Percentiles rank a stretch among this genome's conserved stretches.
These are phyloP conservation scores for Buteo buteo DNA, from an alignment of 2,113 vertebrate genomes.

Conservation along the genomic window DNA sequence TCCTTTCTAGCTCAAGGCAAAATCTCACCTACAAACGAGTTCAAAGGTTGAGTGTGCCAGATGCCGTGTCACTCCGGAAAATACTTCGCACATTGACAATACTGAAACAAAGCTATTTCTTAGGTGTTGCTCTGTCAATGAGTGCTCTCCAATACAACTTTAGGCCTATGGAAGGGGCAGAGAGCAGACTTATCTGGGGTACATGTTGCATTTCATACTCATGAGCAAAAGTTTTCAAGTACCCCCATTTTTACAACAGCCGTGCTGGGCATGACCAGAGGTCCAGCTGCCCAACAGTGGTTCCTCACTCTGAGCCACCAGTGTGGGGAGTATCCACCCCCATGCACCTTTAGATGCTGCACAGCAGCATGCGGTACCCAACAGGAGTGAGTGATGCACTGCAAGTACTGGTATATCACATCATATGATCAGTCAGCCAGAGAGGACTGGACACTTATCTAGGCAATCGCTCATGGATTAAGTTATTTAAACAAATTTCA, in stretches of 20 bases:
- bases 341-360: not conserved
- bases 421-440: not conserved
- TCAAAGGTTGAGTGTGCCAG: not conserved
- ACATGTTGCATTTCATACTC: not conserved
- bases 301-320: not conserved
- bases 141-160: not conserved
- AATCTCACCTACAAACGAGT: not conserved
- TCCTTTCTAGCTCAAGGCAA: not conserved
- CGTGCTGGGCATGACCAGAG: not conserved
- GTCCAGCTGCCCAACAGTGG: not conserved
- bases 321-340: not conserved
- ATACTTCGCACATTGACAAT: accelerated
- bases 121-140: not conserved
- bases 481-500: not conserved
- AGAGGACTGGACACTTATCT: not conserved
- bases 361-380: not conserved
- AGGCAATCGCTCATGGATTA: not conserved
- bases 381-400: not conserved
- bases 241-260: not conserved
- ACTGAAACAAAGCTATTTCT: not conserved
- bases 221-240: not conserved
- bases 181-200: not conserved
- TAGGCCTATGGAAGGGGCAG: not conserved
- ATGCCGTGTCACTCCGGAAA: not conserved
- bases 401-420: not conserved